phyloP scores from a whole-genome alignment of 1,140 invertebrate species.

The Brachionus koreanus region DNA sequence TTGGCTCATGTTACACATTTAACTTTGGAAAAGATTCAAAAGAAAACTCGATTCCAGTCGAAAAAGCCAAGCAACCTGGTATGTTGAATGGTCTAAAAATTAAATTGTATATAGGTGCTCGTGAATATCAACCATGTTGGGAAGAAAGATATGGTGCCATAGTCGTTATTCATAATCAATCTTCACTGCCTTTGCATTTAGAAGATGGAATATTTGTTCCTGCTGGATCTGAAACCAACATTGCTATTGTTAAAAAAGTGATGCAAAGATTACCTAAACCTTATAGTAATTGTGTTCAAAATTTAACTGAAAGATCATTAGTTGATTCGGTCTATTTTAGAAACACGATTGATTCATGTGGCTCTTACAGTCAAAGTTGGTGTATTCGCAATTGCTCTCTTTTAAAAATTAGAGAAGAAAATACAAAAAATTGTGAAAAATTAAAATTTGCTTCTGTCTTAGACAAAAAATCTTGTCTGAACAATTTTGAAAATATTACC shows the following conservation, averaged over 20 bases:
- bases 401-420: neutral
- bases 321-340: neutral
- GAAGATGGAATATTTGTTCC: neutral
- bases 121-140: constrained; percentile 30
- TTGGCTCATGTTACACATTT: constrained; percentile 17
- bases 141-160: neutral
- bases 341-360: neutral
- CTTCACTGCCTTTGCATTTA: neutral
- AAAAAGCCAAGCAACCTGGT: neutral
- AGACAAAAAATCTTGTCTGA: neutral
- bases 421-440: neutral
- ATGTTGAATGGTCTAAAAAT: neutral
- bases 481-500: neutral
- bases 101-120: constrained; percentile 3
- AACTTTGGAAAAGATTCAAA: constrained; percentile 4
- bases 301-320: neutral
- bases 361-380: neutral
- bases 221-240: neutral
- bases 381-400: neutral
- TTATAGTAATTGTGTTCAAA: neutral
- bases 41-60: neutral
- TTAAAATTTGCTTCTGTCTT: neutral
- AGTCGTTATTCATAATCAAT: neutral
- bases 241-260: neutral
- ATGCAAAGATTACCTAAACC: neutral